phyloP scores from a whole-genome alignment of 2,113 vertebrate species.

The Myanophis thanlyinensis region DNA sequence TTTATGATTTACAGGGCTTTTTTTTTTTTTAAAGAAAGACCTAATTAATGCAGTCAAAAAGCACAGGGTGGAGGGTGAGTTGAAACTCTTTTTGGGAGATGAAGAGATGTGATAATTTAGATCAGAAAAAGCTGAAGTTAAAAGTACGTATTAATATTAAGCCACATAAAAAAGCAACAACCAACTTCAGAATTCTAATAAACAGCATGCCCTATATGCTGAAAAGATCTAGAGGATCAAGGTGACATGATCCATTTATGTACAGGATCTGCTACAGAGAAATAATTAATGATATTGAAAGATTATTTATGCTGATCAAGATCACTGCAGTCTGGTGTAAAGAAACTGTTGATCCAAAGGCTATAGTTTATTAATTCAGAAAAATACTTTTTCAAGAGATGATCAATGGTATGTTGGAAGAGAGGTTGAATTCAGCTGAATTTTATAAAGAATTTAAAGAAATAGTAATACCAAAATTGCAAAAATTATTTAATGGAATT shows the following conservation, averaged over 20 bases:
- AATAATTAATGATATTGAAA: neutral
- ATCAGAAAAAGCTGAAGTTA: neutral
- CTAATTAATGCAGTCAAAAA: neutral
- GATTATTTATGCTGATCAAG: neutral
- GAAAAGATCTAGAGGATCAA: neutral
- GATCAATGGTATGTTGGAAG: neutral
- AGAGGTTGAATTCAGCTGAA: too few species aligned
- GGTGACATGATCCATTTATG: neutral
- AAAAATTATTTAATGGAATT: too few species aligned
- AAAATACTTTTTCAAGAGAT: neutral
- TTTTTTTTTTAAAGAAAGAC: neutral
- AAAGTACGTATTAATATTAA: neutral
- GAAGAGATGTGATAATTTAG: neutral
- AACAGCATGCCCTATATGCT: neutral
- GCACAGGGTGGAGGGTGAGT: neutral
- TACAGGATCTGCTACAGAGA: neutral
- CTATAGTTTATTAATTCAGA: neutral
- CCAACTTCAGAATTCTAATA: neutral
- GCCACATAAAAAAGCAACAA: neutral
- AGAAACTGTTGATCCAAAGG: neutral
- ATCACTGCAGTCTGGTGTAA: neutral
- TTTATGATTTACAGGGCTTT: neutral
- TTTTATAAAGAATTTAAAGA: too few species aligned
- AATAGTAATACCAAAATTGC: too few species aligned
- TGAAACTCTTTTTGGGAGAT: neutral